Percentiles rank a stretch among this genome's conserved stretches.
phyloP scores from a whole-genome alignment of 2,888 invertebrate genomes.

The Osmoderma eremita region DNA sequence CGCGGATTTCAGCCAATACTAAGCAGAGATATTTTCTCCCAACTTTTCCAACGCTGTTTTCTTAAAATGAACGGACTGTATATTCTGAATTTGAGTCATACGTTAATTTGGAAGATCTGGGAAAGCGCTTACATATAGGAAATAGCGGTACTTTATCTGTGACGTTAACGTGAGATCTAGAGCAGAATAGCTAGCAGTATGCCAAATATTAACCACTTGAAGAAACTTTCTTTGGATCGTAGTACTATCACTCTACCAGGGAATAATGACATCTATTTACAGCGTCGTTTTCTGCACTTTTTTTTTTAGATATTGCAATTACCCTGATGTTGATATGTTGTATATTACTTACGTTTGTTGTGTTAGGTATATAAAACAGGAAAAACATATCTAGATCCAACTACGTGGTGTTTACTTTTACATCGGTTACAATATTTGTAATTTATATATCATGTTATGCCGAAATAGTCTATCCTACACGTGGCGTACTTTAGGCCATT shows the following conservation, averaged over 20 bases:
- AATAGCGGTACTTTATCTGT: slow-evolving; percentile 30
- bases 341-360: slow-evolving; percentile 10
- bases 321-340: too few species aligned
- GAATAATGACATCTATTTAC: not conserved
- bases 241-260: not conserved
- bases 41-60: too few species aligned
- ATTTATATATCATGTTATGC: slow-evolving; percentile 13
- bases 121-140: slow-evolving; percentile 34
- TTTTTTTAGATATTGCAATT: too few species aligned
- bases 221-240: slow-evolving; percentile 24
- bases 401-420: slow-evolving; percentile 4
- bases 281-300: not conserved
- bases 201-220: slow-evolving; percentile 26
- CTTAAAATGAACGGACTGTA: too few species aligned
- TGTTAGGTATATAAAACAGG: not conserved
- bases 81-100: not conserved
- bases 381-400: not conserved
- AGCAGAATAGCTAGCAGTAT: slow-evolving; percentile 42
- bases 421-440: not conserved
- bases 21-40: too few species aligned
- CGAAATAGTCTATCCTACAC: slow-evolving; percentile 24
- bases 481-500: slow-evolving; percentile 19
- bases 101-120: slow-evolving; percentile 28
- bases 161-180: slow-evolving; percentile 45
- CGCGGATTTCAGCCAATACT: too few species aligned